Conservation (phyloP, 2,113 vertebrate genomes). For the Rhegmatorhina hoffmannsi region DNA sequence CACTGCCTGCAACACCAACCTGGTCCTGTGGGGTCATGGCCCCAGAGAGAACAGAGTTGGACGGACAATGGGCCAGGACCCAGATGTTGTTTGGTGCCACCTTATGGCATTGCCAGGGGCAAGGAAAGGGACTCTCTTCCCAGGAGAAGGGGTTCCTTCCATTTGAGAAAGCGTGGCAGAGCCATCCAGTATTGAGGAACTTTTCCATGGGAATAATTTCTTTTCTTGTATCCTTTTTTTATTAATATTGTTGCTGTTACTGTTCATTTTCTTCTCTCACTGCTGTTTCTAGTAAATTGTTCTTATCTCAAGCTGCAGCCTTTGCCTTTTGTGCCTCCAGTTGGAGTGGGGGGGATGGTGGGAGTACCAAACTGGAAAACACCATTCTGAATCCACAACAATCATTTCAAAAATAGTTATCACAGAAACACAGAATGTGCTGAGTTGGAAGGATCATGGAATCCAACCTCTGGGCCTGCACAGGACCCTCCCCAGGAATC, state of each 20-base stretch:
- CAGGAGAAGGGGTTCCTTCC: not conserved
- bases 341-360: not conserved
- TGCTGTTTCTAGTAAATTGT: not conserved
- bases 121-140: too few relatives aligned
- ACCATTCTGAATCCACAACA: not conserved
- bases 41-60: not conserved
- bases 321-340: not conserved
- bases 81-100: not conserved
- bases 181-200: not conserved
- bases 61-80: not conserved
- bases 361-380: not conserved
- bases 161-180: not conserved
- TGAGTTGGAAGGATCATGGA: not conserved
- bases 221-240: not conserved
- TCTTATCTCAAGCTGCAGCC: not conserved
- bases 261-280: not conserved
- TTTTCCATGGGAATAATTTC: not conserved
- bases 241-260: not conserved
- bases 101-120: not conserved
- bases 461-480: too few relatives aligned
- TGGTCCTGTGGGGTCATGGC: not conserved
- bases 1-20: not conserved
- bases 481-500: not conserved
- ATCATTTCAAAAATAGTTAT: not conserved
- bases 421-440: not conserved